These are phyloP conservation scores for Ophion obscuratus DNA, from an alignment of 2,888 invertebrate genomes.

Conservation along the genomic window DNA sequence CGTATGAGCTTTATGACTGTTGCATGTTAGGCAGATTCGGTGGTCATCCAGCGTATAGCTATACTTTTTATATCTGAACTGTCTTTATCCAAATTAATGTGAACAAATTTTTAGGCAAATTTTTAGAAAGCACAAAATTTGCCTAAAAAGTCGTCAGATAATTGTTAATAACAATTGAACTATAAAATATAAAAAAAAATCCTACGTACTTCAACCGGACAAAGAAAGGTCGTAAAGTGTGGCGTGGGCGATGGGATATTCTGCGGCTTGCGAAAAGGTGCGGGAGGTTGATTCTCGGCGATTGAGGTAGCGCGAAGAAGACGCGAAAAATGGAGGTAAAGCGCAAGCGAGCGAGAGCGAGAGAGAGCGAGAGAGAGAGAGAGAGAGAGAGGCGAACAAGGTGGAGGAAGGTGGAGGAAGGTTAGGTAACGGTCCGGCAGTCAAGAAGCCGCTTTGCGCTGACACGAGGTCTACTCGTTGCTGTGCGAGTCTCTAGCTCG, in stretches of 20 bases:
- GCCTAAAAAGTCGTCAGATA: too few relatives aligned
- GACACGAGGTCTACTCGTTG: slow-evolving; percentile 77
- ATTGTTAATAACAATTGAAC: too few relatives aligned
- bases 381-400: slow-evolving; percentile 51
- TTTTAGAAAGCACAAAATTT: too few relatives aligned
- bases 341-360: neutral
- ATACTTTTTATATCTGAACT: too few relatives aligned
- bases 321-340: slow-evolving; percentile 31
- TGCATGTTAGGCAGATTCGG: too few relatives aligned
- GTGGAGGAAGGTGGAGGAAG: slow-evolving; percentile 72
- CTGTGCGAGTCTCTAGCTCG: slow-evolving; percentile 37
- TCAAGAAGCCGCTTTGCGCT: slow-evolving; percentile 77
- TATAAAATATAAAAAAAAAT: too few relatives aligned
- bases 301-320: slow-evolving; percentile 64
- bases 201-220: slow-evolving; percentile 42
- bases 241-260: slow-evolving; percentile 70
- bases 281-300: slow-evolving; percentile 49
- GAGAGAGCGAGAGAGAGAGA: slow-evolving; percentile 35
- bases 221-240: slow-evolving; percentile 75
- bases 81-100: too few relatives aligned
- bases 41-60: too few relatives aligned
- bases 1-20: too few relatives aligned
- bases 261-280: slow-evolving; percentile 74
- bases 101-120: too few relatives aligned
- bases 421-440: slow-evolving; percentile 82